Evolutionary conservation across 2,797 vertebrate species (phyloP), one percentile per base, ranked within the genome.

Genomic region (Pseudotriccus pelzelni): DNA sequence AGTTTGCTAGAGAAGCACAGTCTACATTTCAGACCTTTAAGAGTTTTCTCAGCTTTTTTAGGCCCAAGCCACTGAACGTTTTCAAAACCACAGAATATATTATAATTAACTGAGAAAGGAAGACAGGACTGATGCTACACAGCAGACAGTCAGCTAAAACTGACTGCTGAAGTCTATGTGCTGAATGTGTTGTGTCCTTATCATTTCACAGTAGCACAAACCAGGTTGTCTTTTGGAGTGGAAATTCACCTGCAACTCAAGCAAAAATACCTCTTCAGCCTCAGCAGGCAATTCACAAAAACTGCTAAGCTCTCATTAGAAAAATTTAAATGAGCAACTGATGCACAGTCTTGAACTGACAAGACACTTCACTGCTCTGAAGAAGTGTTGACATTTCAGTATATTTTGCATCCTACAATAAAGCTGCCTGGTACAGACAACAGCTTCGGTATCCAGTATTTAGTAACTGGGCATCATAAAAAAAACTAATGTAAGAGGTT

Each of bases 241-340:
- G 47, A 75, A 95, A 76, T 85, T 85, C 47, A 72, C 36, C 41
- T 91, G 76, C 62, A 78, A 78, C 66, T 32, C 84, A 87, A 79
- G 87, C 36, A 91, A 85, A 89, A 87, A 84, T 41, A 34, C 58
- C 37, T 89, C 75, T 92, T 81, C 53, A 80, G 49, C 15, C 75
- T 58, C 86, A 93, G 88, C 68, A 92, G 86, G 84, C 92, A 72
- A 80, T 36, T 87, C 30, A 43, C 34, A 80, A 92, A 52, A 58
- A 85, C 56, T 84, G 67, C 60, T 52, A 84, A 58, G 49, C 41
- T 50, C 84, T 95, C 73, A 83, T 85, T 94, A 95, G 58, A 58
- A 91, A 89, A 92, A 95, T 94, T 72, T 50, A 87, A 68, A 89
- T 84, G 87, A 93, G 62, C 82, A 89, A 93, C 39, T 80, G 90